A percentile compares a stretch with the other conserved stretches of the same genome.
These are phyloP conservation scores for Halotydeus destructor DNA, from an alignment of 1,140 invertebrate genomes.

Conservation along the genomic window DNA sequence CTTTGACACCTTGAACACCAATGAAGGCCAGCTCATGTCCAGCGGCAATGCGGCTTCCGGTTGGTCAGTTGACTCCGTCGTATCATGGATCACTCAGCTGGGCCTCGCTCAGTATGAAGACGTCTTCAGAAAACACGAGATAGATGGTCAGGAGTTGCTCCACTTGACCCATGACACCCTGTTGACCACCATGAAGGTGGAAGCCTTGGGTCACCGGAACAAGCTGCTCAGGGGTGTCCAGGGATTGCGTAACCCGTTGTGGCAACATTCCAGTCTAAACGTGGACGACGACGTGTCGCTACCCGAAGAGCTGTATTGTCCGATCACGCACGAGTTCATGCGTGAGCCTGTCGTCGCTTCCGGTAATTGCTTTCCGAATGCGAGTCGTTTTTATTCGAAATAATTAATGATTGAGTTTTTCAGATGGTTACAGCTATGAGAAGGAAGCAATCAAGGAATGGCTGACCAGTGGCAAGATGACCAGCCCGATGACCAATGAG, in stretches of 20 bases:
- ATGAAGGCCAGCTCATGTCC: slow-evolving; percentile 24
- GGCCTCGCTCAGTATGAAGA: slow-evolving; percentile 30
- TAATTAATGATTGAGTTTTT: slow-evolving; percentile 14
- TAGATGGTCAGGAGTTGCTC: slow-evolving; percentile 37
- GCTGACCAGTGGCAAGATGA: slow-evolving; percentile 44
- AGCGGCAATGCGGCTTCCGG: slow-evolving; percentile 24
- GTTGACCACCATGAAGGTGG: slow-evolving; percentile 30
- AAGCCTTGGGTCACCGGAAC: slow-evolving; percentile 24
- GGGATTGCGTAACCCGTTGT: slow-evolving; percentile 18
- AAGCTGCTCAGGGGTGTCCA: slow-evolving; percentile 25
- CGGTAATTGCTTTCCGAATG: slow-evolving; percentile 26
- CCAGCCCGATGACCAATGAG: slow-evolving; percentile 54
- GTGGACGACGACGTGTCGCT: slow-evolving; percentile 12
- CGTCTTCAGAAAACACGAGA: slow-evolving; percentile 27
- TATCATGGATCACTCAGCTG: slow-evolving; percentile 37
- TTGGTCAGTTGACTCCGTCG: slow-evolving; percentile 38
- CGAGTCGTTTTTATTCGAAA: background rate
- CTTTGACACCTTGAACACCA: slow-evolving; percentile 16
- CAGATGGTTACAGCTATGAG: slow-evolving; percentile 58
- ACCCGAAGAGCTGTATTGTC: slow-evolving; percentile 46
- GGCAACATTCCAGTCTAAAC: slow-evolving; percentile 15
- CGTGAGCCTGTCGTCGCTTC: slow-evolving; percentile 46
- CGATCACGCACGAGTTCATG: slow-evolving; percentile 59
- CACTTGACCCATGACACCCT: slow-evolving; percentile 32
- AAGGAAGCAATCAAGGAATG: slow-evolving; percentile 46